A percentile compares a stretch with the other conserved stretches of the same genome.
Conservation (phyloP, 2,797 vertebrate genomes). For the Odontamblyopus lacepedii region DNA sequence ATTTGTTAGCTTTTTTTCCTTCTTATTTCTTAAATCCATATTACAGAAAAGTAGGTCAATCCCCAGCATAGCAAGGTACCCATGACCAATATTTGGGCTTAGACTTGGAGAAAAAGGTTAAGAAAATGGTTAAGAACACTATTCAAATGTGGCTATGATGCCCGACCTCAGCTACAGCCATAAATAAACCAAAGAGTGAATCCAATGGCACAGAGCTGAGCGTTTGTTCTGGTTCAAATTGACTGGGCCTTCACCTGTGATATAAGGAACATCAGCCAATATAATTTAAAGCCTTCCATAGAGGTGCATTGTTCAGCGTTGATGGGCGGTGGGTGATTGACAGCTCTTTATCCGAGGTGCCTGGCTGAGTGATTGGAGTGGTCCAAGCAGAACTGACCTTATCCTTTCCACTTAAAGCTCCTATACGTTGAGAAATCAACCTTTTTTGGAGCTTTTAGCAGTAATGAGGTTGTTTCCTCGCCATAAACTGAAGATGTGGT, state of each 20-base stretch:
- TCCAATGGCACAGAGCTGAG: not conserved
- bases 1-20: no score
- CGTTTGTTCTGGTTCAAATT: conserved; percentile 1
- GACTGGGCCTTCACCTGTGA: conserved; percentile 1
- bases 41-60: not conserved
- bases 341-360: conserved; percentile 10
- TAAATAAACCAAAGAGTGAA: conserved; percentile 4
- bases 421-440: not conserved
- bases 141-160: not conserved
- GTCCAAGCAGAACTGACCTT: conserved; percentile 16
- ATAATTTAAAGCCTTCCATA: conserved; percentile 13
- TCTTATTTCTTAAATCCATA: no score
- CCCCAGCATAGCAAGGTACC: not conserved
- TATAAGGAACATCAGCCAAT: not conserved
- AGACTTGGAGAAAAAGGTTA: not conserved
- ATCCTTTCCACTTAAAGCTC: conserved; percentile 2
- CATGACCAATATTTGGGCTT: not conserved
- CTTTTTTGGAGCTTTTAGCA: not conserved
- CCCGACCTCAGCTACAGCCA: not conserved
- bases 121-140: not conserved
- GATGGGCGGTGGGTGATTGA: conserved; percentile 17
- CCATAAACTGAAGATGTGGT: not conserved
- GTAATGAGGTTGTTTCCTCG: not conserved
- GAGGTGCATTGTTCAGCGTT: conserved; percentile 14
- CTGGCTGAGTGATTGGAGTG: conserved; percentile 9